These are phyloP conservation scores for Malacosoma neustria DNA, from an alignment of 2,888 invertebrate species.

Conservation along the genomic window DNA sequence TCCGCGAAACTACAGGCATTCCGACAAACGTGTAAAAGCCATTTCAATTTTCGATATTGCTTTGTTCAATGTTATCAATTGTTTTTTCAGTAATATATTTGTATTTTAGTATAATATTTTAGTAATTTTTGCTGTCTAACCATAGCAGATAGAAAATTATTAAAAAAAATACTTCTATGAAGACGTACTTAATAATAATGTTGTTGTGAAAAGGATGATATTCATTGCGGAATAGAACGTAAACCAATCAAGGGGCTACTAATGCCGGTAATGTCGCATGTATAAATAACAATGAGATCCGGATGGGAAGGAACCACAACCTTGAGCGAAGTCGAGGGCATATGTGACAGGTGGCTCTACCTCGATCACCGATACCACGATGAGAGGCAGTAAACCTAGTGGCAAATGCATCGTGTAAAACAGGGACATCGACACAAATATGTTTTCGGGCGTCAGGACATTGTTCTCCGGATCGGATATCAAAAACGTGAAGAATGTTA, in stretches of 20 bases:
- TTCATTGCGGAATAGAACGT: constrained; percentile 15
- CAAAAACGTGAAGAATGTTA: constrained; percentile 89
- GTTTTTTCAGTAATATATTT: too few species aligned
- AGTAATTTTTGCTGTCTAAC: too few species aligned
- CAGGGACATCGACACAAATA: constrained; percentile 90
- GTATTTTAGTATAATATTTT: too few species aligned
- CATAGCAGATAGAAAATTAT: too few species aligned
- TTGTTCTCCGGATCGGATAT: constrained; percentile 79
- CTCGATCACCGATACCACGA: constrained; percentile 84
- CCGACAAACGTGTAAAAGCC: too few species aligned
- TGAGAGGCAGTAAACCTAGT: constrained; percentile 85
- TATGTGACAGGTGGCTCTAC: constrained; percentile 63
- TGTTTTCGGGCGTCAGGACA: constrained; percentile 84
- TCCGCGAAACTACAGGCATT: too few species aligned
- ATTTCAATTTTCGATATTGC: too few species aligned
- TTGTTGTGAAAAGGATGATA: too few species aligned
- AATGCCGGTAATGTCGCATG: constrained; percentile 6
- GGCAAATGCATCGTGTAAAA: constrained; percentile 93
- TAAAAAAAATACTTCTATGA: too few species aligned
- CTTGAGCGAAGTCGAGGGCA: constrained; percentile 25
- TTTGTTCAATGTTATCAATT: too few species aligned
- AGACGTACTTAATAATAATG: too few species aligned
- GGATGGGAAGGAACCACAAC: constrained; percentile 50
- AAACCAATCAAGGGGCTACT: constrained; percentile 10
- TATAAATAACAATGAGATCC: constrained; percentile 39